Percentiles rank a stretch among this genome's conserved stretches.
These are phyloP conservation scores for Danio albolineatus DNA, from an alignment of 2,797 vertebrate genomes.

Conservation along the genomic window DNA sequence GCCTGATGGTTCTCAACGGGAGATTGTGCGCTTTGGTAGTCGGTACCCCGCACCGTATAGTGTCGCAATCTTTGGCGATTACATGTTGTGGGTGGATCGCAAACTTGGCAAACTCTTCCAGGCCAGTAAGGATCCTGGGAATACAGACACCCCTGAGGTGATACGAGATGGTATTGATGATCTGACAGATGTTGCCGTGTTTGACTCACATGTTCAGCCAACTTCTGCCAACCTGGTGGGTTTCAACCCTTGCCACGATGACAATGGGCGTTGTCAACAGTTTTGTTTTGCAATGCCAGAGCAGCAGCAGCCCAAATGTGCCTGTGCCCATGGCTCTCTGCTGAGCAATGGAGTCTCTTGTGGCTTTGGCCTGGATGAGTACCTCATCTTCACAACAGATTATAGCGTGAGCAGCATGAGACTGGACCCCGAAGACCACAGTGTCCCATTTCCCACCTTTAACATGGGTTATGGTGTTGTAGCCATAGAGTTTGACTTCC, in stretches of 20 bases:
- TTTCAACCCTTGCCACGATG: slow-evolving; percentile 87
- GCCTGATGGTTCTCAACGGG: slow-evolving; percentile 80
- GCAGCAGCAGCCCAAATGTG: slow-evolving; percentile 79
- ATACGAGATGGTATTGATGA: slow-evolving; percentile 86
- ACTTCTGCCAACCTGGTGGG: slow-evolving; percentile 80
- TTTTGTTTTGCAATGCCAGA: slow-evolving; percentile 89
- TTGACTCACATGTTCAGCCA: slow-evolving; percentile 82
- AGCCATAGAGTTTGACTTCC: slow-evolving; percentile 86
- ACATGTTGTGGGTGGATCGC: slow-evolving; percentile 93
- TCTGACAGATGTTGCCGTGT: slow-evolving; percentile 85
- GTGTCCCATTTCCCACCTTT: slow-evolving; percentile 80
- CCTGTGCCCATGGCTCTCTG: slow-evolving; percentile 88
- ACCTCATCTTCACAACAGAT: slow-evolving; percentile 86
- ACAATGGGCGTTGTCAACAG: slow-evolving; percentile 90
- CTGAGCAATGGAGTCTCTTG: slow-evolving; percentile 86
- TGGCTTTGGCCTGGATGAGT: slow-evolving; percentile 84
- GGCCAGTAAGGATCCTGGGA: slow-evolving; percentile 87
- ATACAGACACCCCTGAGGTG: slow-evolving; percentile 81
- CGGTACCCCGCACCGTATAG: slow-evolving; percentile 89
- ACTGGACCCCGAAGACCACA: slow-evolving; percentile 87
- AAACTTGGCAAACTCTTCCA: slow-evolving; percentile 91
- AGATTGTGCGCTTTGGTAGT: slow-evolving; percentile 89
- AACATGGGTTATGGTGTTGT: slow-evolving; percentile 75
- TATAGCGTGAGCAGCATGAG: slow-evolving; percentile 85
- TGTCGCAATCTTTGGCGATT: slow-evolving; percentile 86